Evolutionary conservation across 2,113 vertebrate genomes (phyloP), one percentile per base, ranked within the genome.

Genomic region (Callospermophilus lateralis): DNA sequence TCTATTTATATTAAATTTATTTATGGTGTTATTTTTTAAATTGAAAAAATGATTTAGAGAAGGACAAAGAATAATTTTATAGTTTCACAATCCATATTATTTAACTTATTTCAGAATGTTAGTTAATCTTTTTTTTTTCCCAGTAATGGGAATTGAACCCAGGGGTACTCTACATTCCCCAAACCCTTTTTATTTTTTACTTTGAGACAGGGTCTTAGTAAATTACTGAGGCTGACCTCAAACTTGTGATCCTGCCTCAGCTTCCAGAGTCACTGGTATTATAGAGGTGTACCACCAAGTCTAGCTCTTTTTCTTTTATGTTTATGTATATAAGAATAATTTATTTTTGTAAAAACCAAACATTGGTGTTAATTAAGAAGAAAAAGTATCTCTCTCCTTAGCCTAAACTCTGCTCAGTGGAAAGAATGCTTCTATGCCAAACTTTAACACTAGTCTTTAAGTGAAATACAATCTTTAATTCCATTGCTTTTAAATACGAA

Each of bases 401-500:
- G 32, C 45, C 77, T 90, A 80, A 94, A 86, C 42, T 90, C 68
- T 72, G 11, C 20, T 55, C 51, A 30, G 3, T 89, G 67, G 94
- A 97, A 96, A 92, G 84, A 97, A 88, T 68, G 28, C 32, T 67
- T 65, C 39, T 19, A 53, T n/a, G 85, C 95, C 93, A 96, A 79
- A 86, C 39, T 92, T 83, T 81, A 80, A 84, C 42, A 79, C 73
- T 17, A 93, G 53, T 61, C 79, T 80, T 80, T 93, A 89, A 83
- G 72, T 92, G 94, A 96, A 96, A 96, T 94, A 77, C 6, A 77
- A 72, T 74, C 96, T 95, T 45, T 94, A 84, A 80, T 79, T 90
- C 97, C 58, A 37, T 96, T 97, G 76, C 87, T 96, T 96, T 94
- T 94, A 86, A 92, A 78, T 79, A 76, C 70, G 79, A 93, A 89